These are phyloP conservation scores for Caerostris darwini DNA, from an alignment of 1,140 invertebrate species.

Conservation along the genomic window DNA sequence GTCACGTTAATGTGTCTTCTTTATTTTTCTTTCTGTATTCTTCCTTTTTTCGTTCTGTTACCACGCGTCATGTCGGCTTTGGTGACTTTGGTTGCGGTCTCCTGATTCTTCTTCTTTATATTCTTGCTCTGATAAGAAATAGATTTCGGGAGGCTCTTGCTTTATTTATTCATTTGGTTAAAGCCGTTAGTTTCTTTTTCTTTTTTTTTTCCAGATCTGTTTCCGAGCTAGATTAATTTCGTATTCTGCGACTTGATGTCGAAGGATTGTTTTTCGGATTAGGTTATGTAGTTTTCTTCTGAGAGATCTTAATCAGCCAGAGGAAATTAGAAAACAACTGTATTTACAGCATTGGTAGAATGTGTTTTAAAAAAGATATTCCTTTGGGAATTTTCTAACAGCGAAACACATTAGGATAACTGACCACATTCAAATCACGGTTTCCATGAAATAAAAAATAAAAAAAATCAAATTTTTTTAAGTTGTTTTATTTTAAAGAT, in stretches of 20 bases:
- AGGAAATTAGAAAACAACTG: background rate
- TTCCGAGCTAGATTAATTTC: conserved; percentile 28
- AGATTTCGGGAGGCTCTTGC: background rate
- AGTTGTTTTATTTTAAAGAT: too few species aligned
- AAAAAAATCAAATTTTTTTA: too few species aligned
- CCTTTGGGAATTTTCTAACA: too few species aligned
- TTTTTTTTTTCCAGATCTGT: too few species aligned
- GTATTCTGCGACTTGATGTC: background rate
- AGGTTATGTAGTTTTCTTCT: background rate
- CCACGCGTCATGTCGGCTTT: background rate
- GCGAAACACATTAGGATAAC: too few species aligned
- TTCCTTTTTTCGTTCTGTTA: conserved; percentile 20
- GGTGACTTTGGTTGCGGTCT: conserved; percentile 29
- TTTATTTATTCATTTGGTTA: conserved; percentile 33
- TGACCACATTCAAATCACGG: too few species aligned
- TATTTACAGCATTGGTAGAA: too few species aligned
- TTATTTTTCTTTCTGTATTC: background rate
- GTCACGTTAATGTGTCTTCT: conserved; percentile 58
- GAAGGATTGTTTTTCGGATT: background rate
- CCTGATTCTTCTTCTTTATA: background rate
- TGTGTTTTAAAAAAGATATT: too few species aligned
- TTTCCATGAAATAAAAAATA: too few species aligned
- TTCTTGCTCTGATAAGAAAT: conserved; percentile 21
- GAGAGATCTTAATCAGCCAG: background rate
- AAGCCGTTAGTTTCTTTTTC: background rate